phyloP scores from a whole-genome alignment of 2,888 invertebrate species.

The Scelioninae gen. 1 region DNA sequence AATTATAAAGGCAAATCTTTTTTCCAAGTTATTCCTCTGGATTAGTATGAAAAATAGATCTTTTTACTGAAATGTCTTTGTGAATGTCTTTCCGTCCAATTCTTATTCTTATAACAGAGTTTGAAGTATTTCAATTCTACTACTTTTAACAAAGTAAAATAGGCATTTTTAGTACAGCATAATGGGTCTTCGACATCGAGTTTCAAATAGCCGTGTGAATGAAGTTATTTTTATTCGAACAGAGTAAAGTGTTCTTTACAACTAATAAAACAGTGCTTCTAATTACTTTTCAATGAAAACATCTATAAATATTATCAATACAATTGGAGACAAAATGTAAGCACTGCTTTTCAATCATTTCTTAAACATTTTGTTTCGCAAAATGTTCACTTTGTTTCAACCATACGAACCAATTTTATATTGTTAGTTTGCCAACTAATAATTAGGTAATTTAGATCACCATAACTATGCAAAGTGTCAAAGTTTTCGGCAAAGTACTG shows the following conservation, averaged over 20 bases:
- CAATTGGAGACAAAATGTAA: neutral
- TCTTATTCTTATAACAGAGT: neutral
- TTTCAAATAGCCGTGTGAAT: slow-evolving; percentile 3
- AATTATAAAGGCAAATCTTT: slow-evolving; percentile 21
- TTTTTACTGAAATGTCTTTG: slow-evolving; percentile 6
- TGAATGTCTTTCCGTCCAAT: neutral
- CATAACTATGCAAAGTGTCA: slow-evolving; percentile 2
- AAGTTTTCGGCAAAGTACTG: neutral
- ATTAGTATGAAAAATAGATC: slow-evolving; percentile 23
- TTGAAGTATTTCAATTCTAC: slow-evolving; percentile 6
- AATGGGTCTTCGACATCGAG: neutral
- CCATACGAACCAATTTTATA: neutral
- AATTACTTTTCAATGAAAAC: neutral
- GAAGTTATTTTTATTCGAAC: neutral
- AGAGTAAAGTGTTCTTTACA: neutral
- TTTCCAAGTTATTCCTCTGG: neutral
- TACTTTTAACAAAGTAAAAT: neutral
- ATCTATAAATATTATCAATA: neutral
- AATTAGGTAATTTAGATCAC: neutral
- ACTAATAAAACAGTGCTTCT: neutral
- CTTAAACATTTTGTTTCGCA: neutral
- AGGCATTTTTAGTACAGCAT: neutral
- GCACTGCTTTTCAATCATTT: neutral
- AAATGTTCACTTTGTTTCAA: no score
- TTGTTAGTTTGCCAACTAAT: neutral